Conservation (phyloP, 2,888 invertebrate genomes). For the Eupithecia pulchellata region DNA sequence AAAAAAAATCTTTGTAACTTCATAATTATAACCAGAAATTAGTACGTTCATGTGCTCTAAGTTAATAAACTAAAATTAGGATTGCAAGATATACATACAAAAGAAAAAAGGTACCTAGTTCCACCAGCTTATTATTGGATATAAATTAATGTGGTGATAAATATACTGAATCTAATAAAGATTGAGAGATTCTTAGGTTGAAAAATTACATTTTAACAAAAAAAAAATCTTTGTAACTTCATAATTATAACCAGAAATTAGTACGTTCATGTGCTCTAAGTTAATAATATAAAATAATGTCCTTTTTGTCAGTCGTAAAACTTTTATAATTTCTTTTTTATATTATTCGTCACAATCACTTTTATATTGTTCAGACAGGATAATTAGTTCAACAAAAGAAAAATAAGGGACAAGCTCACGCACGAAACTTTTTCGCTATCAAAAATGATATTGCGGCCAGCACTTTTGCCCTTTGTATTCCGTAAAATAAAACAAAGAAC, state of each 20-base stretch:
- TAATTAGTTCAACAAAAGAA: constrained; percentile 8
- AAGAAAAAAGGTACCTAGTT: not conserved
- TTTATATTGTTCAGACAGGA: constrained; percentile 5
- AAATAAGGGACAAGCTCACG: not conserved
- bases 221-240: not conserved
- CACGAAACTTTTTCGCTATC: not conserved
- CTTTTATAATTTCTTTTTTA: not conserved
- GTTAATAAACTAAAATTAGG: not conserved
- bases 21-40: not conserved
- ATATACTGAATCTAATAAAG: too few species aligned
- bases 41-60: not conserved
- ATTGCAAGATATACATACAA: too few species aligned
- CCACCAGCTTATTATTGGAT: not conserved
- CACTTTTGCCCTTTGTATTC: not conserved
- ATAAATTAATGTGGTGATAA: not conserved
- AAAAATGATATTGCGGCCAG: not conserved
- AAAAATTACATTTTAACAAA: too few species aligned
- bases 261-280: not conserved
- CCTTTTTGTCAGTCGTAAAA: not conserved
- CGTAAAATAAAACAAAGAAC: not conserved
- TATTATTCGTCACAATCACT: not conserved
- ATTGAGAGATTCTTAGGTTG: too few species aligned
- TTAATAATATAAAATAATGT: not conserved
- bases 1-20: not conserved
- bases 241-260: not conserved